Base-by-base conservation (phyloP, 2,797 vertebrate species). In the Mareca strepera region DNA sequence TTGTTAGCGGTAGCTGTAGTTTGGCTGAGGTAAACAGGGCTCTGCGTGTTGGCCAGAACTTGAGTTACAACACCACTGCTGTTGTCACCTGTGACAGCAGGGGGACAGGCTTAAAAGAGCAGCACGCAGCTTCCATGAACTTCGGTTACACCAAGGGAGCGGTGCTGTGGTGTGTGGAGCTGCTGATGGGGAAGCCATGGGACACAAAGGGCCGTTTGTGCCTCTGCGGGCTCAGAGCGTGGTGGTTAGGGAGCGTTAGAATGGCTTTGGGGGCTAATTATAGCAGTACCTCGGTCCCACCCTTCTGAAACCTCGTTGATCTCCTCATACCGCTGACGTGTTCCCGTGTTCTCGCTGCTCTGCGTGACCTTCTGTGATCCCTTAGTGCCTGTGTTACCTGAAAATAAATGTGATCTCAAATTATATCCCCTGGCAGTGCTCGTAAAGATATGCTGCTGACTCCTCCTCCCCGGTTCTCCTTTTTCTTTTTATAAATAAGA, bases 241-340 rank as follows among this genome's bases (percentile, higher is more conserved):
- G 6, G 7, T 79, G 82, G 70, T 44, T 88, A 4, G 44, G 9
- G 44, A 66, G 64, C 0, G 2, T 69, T 72, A 28, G 52, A 23
- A 8, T 58, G 80, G 88, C 46, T 88, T 63, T 84, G 90, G 67
- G 12, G 83, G 63, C 67, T 94, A 92, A 69, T 94, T 93, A 76
- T 93, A 94, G 22, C 59, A 8, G 86, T 50, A 59, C 69, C 62
- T 88, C 15, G 39, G 60, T 82, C 59, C 63, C 64, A 84, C 76
- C 72, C 80, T 86, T 58, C 25, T 12, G 88, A 67, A 52, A 41
- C 82, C 66, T n/a, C 0, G 2, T 84, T 56, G 85, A 59, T 39
- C 77, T 92, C 52, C 22, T 55, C 28, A 3, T 48, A 5, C 66
- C 6, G 1, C n/a, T 62, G 5, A 28, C 1, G 0, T 2, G 37